Percentiles rank a stretch among this genome's conserved stretches.
These are phyloP conservation scores for Hyperoplus lanceolatus DNA, from an alignment of 2,797 vertebrate species.

Conservation along the genomic window DNA sequence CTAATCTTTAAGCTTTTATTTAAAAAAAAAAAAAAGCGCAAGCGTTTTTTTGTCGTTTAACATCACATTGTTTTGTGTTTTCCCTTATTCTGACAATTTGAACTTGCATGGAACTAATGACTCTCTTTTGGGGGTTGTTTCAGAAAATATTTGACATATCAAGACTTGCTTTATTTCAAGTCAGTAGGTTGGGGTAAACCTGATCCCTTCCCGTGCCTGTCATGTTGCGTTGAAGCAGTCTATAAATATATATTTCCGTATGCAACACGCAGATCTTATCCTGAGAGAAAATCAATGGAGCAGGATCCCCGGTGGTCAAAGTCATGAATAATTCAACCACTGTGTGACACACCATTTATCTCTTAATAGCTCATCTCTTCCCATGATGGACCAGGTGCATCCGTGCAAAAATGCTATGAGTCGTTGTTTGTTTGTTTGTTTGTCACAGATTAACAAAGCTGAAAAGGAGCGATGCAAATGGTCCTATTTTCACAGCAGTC, in stretches of 20 bases:
- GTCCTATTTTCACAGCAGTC: slow-evolving; percentile 47
- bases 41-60: not conserved
- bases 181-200: not conserved
- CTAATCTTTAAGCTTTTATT: not conserved
- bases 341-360: slow-evolving; percentile 46
- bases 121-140: not conserved
- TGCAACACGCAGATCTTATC: slow-evolving; percentile 53
- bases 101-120: not conserved
- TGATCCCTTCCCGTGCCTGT: not conserved
- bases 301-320: slow-evolving; percentile 45
- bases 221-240: slow-evolving; percentile 28
- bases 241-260: slow-evolving; percentile 59
- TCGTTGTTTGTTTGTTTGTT: slow-evolving; percentile 25
- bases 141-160: not conserved
- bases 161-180: not conserved
- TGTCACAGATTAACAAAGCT: slow-evolving; percentile 14
- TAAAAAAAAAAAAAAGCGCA: not conserved
- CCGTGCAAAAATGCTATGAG: not conserved
- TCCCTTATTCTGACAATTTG: not conserved
- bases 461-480: slow-evolving; percentile 4
- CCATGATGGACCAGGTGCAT: slow-evolving; percentile 33
- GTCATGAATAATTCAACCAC: slow-evolving; percentile 73
- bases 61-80: not conserved
- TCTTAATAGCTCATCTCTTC: slow-evolving; percentile 43
- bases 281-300: slow-evolving; percentile 57